Conservation (phyloP, 2,797 vertebrate species). For the Propithecus perrieri region DNA sequence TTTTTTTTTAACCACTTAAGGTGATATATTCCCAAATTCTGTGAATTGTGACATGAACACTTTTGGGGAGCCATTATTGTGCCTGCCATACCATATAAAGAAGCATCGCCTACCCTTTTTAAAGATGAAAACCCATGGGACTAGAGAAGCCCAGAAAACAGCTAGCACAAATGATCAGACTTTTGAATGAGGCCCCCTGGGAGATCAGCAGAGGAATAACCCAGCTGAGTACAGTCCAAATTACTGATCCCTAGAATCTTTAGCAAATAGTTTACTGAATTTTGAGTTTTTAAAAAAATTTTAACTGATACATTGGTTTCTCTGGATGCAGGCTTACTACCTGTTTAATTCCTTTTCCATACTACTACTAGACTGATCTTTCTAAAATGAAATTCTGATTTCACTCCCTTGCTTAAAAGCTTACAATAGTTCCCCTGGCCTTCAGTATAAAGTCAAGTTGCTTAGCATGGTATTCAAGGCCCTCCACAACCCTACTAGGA, state of each 20-base stretch:
- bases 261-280: neutral
- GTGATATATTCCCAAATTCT: neutral
- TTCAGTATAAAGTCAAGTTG: constrained; percentile 14
- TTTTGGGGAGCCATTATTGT: neutral
- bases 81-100: neutral
- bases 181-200: neutral
- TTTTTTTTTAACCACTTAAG: neutral
- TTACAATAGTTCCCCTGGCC: neutral
- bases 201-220: neutral
- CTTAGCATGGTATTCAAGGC: neutral
- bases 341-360: neutral
- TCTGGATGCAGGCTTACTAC: neutral
- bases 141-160: neutral
- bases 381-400: constrained; percentile 13
- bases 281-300: neutral
- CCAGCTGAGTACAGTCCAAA: neutral
- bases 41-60: neutral
- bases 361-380: neutral
- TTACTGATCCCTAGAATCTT: neutral
- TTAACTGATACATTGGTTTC: neutral
- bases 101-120: neutral
- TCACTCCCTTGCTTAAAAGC: neutral
- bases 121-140: neutral
- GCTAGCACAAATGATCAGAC: neutral
- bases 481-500: neutral